These are phyloP conservation scores for Coranthus polyacanthus DNA, from an alignment of 2,797 vertebrate species.

Conservation along the genomic window DNA sequence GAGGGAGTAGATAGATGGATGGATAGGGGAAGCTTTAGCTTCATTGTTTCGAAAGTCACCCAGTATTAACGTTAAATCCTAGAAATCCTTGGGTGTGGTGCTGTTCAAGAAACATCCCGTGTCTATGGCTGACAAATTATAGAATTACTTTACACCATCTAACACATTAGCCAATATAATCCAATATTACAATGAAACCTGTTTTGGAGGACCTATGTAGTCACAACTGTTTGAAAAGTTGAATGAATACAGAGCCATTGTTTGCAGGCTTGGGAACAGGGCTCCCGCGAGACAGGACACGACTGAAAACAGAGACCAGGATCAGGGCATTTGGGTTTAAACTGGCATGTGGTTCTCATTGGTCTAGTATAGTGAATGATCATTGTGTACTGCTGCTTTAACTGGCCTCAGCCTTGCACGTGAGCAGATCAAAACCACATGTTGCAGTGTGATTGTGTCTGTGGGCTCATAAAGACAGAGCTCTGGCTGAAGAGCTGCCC, in stretches of 20 bases:
- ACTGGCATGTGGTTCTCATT: slow-evolving; percentile 76
- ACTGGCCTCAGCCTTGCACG: slow-evolving; percentile 69
- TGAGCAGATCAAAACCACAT: slow-evolving; percentile 83
- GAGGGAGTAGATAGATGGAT: neutral
- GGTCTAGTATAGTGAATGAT: slow-evolving; percentile 67
- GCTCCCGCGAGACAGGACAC: slow-evolving; percentile 58
- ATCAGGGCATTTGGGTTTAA: slow-evolving; percentile 60
- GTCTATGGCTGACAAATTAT: slow-evolving; percentile 12
- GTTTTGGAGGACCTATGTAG: slow-evolving; percentile 8
- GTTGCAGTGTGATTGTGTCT: slow-evolving; percentile 74
- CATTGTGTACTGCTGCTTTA: slow-evolving; percentile 69
- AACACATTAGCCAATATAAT: slow-evolving; percentile 24
- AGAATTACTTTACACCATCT: slow-evolving; percentile 13
- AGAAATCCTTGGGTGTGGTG: slow-evolving; percentile 16
- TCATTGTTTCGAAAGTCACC: slow-evolving; percentile 4
- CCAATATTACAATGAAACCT: slow-evolving; percentile 19
- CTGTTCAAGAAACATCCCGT: slow-evolving; percentile 15
- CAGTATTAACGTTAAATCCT: slow-evolving; percentile 6
- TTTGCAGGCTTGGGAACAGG: slow-evolving; percentile 63
- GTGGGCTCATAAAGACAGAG: slow-evolving; percentile 67
- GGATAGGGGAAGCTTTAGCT: neutral
- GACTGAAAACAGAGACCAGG: slow-evolving; percentile 54
- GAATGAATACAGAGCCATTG: slow-evolving; percentile 69
- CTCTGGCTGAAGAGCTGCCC: slow-evolving; percentile 58
- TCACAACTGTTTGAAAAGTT: slow-evolving; percentile 47